Percentiles rank a stretch among this genome's conserved stretches.
Evolutionary conservation across 1,140 invertebrate genomes (phyloP).

Genomic region (Cotesia chilonis): DNA sequence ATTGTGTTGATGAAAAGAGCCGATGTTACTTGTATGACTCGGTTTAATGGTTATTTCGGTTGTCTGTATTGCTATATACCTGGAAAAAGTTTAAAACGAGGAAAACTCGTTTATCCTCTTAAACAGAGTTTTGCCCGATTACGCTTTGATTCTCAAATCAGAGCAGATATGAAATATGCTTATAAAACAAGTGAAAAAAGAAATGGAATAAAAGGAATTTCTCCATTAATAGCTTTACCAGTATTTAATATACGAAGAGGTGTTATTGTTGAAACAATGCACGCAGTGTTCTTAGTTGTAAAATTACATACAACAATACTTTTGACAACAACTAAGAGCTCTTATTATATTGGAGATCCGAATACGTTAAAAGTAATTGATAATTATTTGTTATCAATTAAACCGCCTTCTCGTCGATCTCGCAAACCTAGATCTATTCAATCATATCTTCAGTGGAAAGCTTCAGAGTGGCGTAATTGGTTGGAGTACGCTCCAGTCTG

Average conservation of each 20-base stretch:
- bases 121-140: not conserved
- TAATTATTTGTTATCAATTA: slow-evolving; percentile 12
- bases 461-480: slow-evolving; percentile 39
- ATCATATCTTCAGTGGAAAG: slow-evolving; percentile 34
- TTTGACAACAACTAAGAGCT: not conserved
- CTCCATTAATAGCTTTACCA: not conserved
- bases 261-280: slow-evolving; percentile 13
- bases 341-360: slow-evolving; percentile 12
- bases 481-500: slow-evolving; percentile 33
- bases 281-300: slow-evolving; percentile 15
- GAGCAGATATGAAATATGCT: not conserved
- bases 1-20: not conserved
- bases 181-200: not conserved
- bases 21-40: slow-evolving; percentile 14
- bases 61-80: slow-evolving; percentile 26
- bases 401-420: slow-evolving; percentile 23
- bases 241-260: slow-evolving; percentile 10
- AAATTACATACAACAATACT: slow-evolving; percentile 14
- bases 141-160: not conserved
- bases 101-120: slow-evolving; percentile 17
- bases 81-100: not conserved
- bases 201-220: slow-evolving; percentile 12
- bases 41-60: slow-evolving; percentile 21
- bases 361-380: not conserved
- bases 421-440: slow-evolving; percentile 6